Conservation (phyloP, 2,113 vertebrate genomes). For the Podarcis cretensis region DNA sequence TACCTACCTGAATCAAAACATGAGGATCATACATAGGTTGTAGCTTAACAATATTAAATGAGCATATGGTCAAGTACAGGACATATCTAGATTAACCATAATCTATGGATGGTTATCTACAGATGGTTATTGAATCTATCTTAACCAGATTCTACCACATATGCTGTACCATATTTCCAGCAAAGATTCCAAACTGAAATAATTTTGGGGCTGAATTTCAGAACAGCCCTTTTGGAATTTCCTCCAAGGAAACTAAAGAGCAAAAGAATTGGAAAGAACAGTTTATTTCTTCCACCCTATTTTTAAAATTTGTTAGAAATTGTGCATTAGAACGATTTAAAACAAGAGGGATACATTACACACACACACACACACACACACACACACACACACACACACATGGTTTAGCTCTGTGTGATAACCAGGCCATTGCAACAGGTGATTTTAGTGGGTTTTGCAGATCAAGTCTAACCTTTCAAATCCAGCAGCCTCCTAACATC, state of each 20-base stretch:
- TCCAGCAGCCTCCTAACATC: not conserved
- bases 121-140: not conserved
- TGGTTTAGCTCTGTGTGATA: not conserved
- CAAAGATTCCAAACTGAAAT: not conserved
- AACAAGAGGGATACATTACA: too few relatives aligned
- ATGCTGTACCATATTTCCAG: not conserved
- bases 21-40: not conserved
- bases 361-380: too few relatives aligned
- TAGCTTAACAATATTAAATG: not conserved
- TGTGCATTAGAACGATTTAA: not conserved
- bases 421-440: not conserved
- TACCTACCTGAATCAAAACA: not conserved
- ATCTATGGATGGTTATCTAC: not conserved
- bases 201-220: not conserved
- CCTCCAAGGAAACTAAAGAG: not conserved
- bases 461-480: not conserved
- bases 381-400: too few relatives aligned
- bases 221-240: not conserved
- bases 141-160: not conserved
- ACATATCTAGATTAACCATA: too few relatives aligned
- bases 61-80: not conserved
- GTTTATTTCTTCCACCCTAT: not conserved
- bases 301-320: too few relatives aligned
- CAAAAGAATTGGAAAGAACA: not conserved
- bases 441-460: not conserved